Evolutionary conservation across 2,113 vertebrate species (phyloP), one percentile per base, ranked within the genome.

Genomic region (Sinocyclocheilus anshuiensis): DNA sequence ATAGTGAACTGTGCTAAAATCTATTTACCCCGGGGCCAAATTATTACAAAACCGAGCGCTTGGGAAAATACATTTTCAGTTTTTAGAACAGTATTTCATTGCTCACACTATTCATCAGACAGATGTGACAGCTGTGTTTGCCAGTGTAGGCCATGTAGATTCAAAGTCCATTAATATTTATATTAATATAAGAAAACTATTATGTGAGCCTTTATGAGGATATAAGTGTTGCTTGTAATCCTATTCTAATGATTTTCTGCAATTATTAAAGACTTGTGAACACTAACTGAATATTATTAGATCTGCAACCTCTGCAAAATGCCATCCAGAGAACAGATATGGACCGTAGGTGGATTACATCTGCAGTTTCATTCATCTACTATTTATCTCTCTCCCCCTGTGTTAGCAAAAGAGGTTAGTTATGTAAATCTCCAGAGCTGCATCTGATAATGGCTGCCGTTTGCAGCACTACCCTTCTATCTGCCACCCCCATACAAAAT

Each of bases 301-400:
- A 84, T 42, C 76, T 76, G 63, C 76, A 85, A 87, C 63, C 26
- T 69, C 63, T 82, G 61, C 80, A 69, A 82, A 82, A 82, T 33
- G 42, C 18, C 50, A 69, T 15, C n/a, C 33, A 48, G 45, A 53
- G 42, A 82, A 71, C 57, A 80, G 33, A 80, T 42, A 80, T 61
- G 77, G 29, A 42, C 63, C 4, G 80, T 69, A 82, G n/a, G 80
- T 82, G 45, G 80, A 82, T 82, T 53, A 65, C 80, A 71, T 48
- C 45, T 22, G 42, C 11, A n/a, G n/a, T 81, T 82, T 53, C 26
- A 82, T 71, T 82, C 26, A 53, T 82, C 63, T 69, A 22, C 15
- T 53, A 33, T 71, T 69, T 82, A 33, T 82, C 24, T 45, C 59
- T 50, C 80, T 48, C n/a, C n/a, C 18, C 50, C 24, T 69, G 42